phyloP scores from a whole-genome alignment of 2,113 vertebrate genomes.

The Anolis carolinensis region DNA sequence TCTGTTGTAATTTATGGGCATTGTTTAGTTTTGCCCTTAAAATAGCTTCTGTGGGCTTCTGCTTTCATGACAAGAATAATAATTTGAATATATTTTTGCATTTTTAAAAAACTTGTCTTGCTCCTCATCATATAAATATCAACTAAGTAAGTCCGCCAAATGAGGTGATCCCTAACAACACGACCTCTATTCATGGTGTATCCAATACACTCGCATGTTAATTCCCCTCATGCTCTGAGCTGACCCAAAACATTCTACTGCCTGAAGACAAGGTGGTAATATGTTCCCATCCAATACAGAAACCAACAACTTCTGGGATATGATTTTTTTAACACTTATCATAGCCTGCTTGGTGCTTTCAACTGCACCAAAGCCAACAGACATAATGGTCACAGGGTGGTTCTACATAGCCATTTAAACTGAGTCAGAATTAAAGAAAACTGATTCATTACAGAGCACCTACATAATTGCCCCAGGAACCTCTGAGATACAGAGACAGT shows the following conservation, averaged over 20 bases:
- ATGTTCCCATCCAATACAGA: background rate
- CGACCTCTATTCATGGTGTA: background rate
- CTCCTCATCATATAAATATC: constrained; percentile 51
- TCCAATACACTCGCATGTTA: background rate
- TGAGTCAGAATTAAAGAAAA: too few relatives aligned
- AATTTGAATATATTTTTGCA: constrained; percentile 30
- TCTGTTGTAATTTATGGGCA: constrained; percentile 51
- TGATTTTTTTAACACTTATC: background rate
- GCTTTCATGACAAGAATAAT: constrained; percentile 42
- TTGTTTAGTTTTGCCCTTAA: constrained; percentile 58
- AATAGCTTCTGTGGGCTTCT: constrained; percentile 39
- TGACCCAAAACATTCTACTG: background rate
- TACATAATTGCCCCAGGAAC: too few relatives aligned
- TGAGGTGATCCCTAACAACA: background rate
- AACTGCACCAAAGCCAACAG: background rate
- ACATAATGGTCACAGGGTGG: too few relatives aligned
- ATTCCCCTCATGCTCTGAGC: background rate
- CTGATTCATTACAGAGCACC: too few relatives aligned
- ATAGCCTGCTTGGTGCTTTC: background rate
- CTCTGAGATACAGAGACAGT: too few relatives aligned
- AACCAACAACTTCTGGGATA: background rate
- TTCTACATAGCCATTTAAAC: too few relatives aligned
- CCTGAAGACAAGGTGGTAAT: background rate
- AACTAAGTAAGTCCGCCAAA: background rate
- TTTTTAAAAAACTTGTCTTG: constrained; percentile 43